phyloP scores from a whole-genome alignment of 2,113 vertebrate species.

The Oryzias curvinotus region DNA sequence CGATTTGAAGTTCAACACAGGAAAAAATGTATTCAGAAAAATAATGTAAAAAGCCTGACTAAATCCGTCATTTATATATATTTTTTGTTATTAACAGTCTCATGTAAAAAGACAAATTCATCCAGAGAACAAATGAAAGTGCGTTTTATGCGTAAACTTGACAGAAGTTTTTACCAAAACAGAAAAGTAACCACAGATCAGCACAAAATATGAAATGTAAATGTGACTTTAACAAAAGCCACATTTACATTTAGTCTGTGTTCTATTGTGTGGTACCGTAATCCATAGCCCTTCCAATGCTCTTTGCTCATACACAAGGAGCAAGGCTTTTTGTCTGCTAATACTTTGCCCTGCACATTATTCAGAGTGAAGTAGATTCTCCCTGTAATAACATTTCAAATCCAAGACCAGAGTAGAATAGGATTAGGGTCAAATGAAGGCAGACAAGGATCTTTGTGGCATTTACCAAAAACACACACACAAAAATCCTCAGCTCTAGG shows the following conservation, averaged over 20 bases:
- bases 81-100: slow-evolving; percentile 46
- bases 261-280: slow-evolving; percentile 27
- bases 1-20: slow-evolving; percentile 49
- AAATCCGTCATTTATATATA: slow-evolving; percentile 61
- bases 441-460: slow-evolving; percentile 10
- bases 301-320: slow-evolving; percentile 5
- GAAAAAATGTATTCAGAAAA: slow-evolving; percentile 57
- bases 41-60: slow-evolving; percentile 56
- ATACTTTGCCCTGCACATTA: slow-evolving; percentile 13
- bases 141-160: slow-evolving; percentile 6
- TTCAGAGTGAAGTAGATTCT: slow-evolving; percentile 32
- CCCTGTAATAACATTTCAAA: slow-evolving; percentile 20
- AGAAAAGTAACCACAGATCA: slow-evolving; percentile 26
- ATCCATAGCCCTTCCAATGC: slow-evolving; percentile 36
- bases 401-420: neutral
- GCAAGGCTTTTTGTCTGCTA: slow-evolving; percentile 29
- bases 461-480: neutral
- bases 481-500: slow-evolving; percentile 12
- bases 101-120: slow-evolving; percentile 33
- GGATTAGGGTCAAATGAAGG: slow-evolving; percentile 9
- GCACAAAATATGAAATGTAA: slow-evolving; percentile 29
- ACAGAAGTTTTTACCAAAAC: slow-evolving; percentile 39
- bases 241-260: slow-evolving; percentile 19
- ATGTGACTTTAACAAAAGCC: slow-evolving; percentile 6
- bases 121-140: slow-evolving; percentile 35